Conservation (phyloP, 2,888 invertebrate genomes). For the Miltochrista miniata region DNA sequence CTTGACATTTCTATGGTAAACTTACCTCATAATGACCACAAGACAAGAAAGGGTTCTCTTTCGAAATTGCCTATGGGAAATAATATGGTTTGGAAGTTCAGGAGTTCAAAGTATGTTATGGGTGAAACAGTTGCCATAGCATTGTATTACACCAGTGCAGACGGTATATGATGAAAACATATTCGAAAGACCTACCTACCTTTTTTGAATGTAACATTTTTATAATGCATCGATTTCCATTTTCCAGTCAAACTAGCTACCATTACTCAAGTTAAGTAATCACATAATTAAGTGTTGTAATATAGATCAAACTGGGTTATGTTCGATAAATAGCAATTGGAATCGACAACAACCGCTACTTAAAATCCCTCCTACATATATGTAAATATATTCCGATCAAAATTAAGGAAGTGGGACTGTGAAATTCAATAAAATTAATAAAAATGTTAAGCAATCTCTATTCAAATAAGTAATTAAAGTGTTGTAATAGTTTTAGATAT, state of each 20-base stretch:
- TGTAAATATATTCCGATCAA: constrained; percentile 3
- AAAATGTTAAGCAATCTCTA: constrained; percentile 3
- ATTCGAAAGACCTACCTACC: no score
- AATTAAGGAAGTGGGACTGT: constrained; percentile 7
- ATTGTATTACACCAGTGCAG: no score
- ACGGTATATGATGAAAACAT: no score
- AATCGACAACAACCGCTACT: not conserved
- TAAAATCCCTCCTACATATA: constrained; percentile 4
- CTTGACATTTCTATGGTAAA: no score
- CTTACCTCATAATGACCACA: no score
- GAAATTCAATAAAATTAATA: constrained; percentile 1
- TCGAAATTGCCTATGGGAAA: no score
- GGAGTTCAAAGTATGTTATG: no score
- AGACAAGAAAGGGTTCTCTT: no score
- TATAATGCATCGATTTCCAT: constrained; percentile 16
- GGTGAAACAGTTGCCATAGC: no score
- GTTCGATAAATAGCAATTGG: constrained; percentile 15
- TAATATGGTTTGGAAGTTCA: no score
- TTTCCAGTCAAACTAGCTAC: constrained; percentile 23
- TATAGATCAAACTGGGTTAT: constrained; percentile 24
- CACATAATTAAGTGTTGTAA: constrained; percentile 20
- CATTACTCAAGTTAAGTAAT: constrained; percentile 27
- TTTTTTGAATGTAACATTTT: constrained; percentile 12
- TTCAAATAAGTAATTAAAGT: constrained; percentile 9
- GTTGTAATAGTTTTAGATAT: not conserved